These are phyloP conservation scores for Monoplex corrugatus DNA, from an alignment of 2,888 invertebrate species.

Conservation along the genomic window DNA sequence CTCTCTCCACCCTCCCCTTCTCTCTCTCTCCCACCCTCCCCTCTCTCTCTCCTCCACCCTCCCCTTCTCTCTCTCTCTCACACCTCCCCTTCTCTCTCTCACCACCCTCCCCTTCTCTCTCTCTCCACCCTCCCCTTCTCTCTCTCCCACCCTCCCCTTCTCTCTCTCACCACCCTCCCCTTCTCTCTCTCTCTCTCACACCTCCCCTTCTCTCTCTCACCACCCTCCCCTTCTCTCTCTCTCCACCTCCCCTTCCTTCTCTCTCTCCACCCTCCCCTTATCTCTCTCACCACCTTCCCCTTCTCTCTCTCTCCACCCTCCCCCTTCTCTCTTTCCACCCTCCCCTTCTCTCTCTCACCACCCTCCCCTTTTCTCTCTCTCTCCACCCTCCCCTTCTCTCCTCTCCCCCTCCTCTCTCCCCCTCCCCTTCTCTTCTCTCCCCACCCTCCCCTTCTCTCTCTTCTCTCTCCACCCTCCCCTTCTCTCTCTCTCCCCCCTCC, in stretches of 20 bases:
- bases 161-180: background rate
- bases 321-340: background rate
- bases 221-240: background rate
- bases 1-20: background rate
- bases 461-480: background rate
- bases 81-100: too few relatives aligned
- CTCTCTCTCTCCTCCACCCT: background rate
- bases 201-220: background rate
- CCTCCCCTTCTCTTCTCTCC: background rate
- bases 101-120: background rate
- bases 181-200: background rate
- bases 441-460: background rate
- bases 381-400: background rate
- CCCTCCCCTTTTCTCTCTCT: background rate
- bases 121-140: background rate
- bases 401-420: too few relatives aligned
- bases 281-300: background rate
- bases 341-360: background rate
- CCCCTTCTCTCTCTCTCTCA: background rate
- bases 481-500: background rate
- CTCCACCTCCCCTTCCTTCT: background rate
- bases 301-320: background rate
- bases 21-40: background rate
- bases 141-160: background rate
- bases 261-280: too few relatives aligned